Conservation (phyloP, 1,140 invertebrate species). For the Nasonia longicornis region DNA sequence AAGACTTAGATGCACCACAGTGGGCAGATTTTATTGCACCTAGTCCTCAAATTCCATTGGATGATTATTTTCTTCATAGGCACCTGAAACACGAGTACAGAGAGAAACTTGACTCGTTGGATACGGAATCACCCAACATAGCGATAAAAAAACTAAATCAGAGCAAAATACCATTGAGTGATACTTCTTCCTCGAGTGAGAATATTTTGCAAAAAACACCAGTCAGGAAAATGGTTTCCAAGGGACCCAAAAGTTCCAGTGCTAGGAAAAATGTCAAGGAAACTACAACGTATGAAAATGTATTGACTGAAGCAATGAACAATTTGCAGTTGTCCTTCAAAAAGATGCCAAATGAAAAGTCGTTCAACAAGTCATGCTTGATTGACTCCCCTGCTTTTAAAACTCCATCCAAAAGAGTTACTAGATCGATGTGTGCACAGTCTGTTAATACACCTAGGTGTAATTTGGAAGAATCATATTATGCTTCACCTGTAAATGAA, state of each 20-base stretch:
- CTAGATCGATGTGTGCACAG: slow-evolving; percentile 48
- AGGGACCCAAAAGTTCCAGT: slow-evolving; percentile 49
- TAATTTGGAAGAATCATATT: slow-evolving; percentile 13
- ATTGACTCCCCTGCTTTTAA: slow-evolving; percentile 48
- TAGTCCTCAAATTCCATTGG: slow-evolving; percentile 51
- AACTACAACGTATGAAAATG: slow-evolving; percentile 53
- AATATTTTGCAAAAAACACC: slow-evolving; percentile 43
- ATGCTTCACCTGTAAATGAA: slow-evolving; percentile 1
- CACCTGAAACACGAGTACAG: slow-evolving; percentile 46
- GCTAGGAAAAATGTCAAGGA: slow-evolving; percentile 47
- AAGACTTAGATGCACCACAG: slow-evolving; percentile 57
- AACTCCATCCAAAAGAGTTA: slow-evolving; percentile 46
- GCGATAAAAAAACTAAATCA: not conserved
- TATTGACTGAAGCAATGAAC: slow-evolving; percentile 52
- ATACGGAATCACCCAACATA: slow-evolving; percentile 16
- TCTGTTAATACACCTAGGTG: slow-evolving; percentile 41
- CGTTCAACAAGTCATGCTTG: slow-evolving; percentile 47
- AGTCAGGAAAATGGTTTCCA: slow-evolving; percentile 44
- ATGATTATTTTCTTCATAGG: slow-evolving; percentile 55
- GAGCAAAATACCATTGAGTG: slow-evolving; percentile 7
- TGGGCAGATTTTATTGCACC: slow-evolving; percentile 58
- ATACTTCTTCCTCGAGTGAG: slow-evolving; percentile 7
- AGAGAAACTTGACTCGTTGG: slow-evolving; percentile 21
- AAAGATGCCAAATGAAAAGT: slow-evolving; percentile 34
- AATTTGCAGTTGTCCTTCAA: slow-evolving; percentile 53